Conservation (phyloP, 1,140 invertebrate species). For the Aphidius gifuensis region DNA sequence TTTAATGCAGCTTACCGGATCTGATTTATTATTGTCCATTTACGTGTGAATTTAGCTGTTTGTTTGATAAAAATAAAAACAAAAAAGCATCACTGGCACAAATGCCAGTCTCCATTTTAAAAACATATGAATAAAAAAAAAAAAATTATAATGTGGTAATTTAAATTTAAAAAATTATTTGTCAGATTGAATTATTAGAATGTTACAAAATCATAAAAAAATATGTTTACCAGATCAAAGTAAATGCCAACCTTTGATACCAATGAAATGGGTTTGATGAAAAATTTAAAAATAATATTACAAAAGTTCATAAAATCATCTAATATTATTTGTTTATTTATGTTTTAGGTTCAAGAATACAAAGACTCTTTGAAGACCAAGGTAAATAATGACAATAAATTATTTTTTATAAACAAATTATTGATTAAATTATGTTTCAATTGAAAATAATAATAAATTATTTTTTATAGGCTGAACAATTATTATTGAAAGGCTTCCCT, state of each 20-base stretch:
- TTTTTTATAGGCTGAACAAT: conserved; percentile 67
- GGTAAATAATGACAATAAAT: conserved; percentile 25
- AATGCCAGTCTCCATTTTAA: not conserved
- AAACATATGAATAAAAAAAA: not conserved
- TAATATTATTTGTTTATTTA: not conserved
- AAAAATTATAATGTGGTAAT: not conserved
- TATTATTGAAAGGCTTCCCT: conserved; percentile 84
- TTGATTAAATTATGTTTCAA: conserved; percentile 2
- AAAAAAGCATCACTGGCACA: not conserved
- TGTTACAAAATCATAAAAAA: conserved; percentile 9
- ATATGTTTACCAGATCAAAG: conserved; percentile 8
- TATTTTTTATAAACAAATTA: conserved; percentile 28
- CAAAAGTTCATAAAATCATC: not conserved
- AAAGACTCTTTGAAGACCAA: conserved; percentile 78
- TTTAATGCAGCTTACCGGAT: no score
- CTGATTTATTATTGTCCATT: no score
- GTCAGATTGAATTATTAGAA: conserved; percentile 15
- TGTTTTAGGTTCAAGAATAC: conserved; percentile 75
- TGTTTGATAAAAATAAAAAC: no score
- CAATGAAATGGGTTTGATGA: conserved; percentile 5
- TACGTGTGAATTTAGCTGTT: no score
- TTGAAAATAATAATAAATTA: conserved; percentile 6
- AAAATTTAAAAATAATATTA: not conserved
- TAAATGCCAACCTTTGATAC: no score
- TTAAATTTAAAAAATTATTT: conserved; percentile 13